Evolutionary conservation across 2,113 vertebrate species (phyloP).

Genomic region (Andinoacara biseriatus): DNA sequence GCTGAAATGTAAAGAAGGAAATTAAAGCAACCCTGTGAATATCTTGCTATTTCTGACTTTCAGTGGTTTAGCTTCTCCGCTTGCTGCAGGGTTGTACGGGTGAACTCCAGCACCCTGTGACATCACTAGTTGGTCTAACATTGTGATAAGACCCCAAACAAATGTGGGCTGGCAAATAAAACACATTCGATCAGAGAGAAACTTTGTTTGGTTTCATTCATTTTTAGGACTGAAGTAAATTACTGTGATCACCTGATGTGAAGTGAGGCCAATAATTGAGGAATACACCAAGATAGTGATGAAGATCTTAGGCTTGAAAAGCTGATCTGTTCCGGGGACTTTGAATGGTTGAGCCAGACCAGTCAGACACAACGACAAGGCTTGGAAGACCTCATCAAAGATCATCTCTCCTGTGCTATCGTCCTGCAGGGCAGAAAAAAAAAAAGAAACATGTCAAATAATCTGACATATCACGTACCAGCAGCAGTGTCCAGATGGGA

Average conservation of each 20-base stretch:
- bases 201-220: not conserved
- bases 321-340: conserved; percentile 89
- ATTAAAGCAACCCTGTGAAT: not conserved
- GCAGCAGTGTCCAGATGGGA: accelerated
- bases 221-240: not conserved
- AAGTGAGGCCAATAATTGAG: conserved; percentile 92
- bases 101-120: no score
- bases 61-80: no score
- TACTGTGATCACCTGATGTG: conserved; percentile 87
- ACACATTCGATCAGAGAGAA: not conserved
- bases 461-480: not conserved
- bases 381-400: conserved; percentile 96
- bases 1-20: no score
- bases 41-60: no score
- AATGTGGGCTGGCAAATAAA: not conserved
- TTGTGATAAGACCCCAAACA: not conserved
- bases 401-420: conserved; percentile 97
- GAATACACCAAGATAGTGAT: conserved; percentile 96
- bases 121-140: no score
- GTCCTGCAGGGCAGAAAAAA: conserved; percentile 80
- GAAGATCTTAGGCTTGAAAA: conserved; percentile 95
- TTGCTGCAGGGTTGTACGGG: no score
- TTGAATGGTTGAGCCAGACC: conserved; percentile 91
- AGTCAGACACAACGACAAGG: conserved; percentile 88
- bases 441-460: not conserved